Evolutionary conservation across 2,113 vertebrate species (phyloP), one percentile per base, ranked within the genome.

Genomic region (Cavia porcellus): DNA sequence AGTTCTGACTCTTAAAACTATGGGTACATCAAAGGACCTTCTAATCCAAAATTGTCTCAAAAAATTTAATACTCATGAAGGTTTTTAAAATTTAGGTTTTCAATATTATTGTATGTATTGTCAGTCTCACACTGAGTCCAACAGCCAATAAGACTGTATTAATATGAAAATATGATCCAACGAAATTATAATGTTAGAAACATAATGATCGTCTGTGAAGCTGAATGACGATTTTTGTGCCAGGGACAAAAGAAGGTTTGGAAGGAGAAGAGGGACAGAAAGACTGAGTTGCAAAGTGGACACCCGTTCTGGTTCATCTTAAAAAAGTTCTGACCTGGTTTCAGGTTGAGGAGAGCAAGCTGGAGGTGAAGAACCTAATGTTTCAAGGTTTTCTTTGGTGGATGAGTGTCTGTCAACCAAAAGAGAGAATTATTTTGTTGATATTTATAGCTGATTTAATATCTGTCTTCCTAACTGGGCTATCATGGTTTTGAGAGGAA

Each of bases 11-110:
- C 86, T 92, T 66, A n/a, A 94, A 89, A 86, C 52, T 20, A 20
- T 8, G 25, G 42, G 80, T 68, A 68, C 32, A 86, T 94, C n/a
- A 66, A 86, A 96, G 91, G 64, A n/a, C 1, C 42, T 89, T 86
- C n/a, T 79, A 81, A 88, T 42, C 70, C 52, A 77, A 86, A 85
- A 52, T 90, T 85, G 59, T 75, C 55, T 70, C 28, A 52, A 61
- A 85, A 88, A 30, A 80, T 66, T 25, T 42, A 93, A 89, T 45
- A 75, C 30, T 38, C 22, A 75, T 20, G 32, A 84, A 83, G 13
- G 4, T 0, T 1, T 86, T 68, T 20, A 19, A n/a, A 52, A 74
- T 93, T 80, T 70, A 72, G 14, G 3, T 81, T 86, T 82, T 92
- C 74, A 10, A 52, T 62, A 45, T 80, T 38, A 42, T 83, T 35